Evolutionary conservation across 1,140 invertebrate species (phyloP).

Genomic region (Drosophila ohnishii): DNA sequence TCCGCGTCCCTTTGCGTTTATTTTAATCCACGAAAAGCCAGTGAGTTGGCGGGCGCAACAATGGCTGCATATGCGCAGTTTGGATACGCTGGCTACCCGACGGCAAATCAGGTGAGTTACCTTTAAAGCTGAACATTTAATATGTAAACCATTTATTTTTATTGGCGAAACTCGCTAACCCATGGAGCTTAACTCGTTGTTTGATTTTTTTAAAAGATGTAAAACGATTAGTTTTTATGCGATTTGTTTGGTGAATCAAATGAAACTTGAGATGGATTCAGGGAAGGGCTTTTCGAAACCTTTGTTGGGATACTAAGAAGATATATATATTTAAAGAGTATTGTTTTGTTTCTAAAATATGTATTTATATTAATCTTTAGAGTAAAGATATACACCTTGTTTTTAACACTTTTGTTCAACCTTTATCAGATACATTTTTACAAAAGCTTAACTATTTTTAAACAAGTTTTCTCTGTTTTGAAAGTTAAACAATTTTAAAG

Average conservation of each 20-base stretch:
- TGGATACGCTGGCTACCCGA: conserved; percentile 81
- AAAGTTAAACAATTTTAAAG: neutral
- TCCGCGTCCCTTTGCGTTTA: conserved; percentile 37
- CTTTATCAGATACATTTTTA: too few relatives aligned
- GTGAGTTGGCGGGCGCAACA: conserved; percentile 53
- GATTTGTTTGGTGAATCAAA: conserved; percentile 2
- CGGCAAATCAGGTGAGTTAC: conserved; percentile 78
- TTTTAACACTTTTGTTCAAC: neutral
- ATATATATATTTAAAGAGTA: neutral
- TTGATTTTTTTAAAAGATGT: neutral
- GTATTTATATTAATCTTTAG: neutral
- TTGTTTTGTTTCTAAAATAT: neutral
- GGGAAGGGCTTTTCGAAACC: neutral
- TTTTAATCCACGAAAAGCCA: conserved; percentile 23
- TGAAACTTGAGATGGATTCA: neutral
- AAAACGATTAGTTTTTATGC: conserved; percentile 7
- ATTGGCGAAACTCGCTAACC: conserved; percentile 2
- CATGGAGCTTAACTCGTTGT: neutral
- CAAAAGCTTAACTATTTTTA: neutral
- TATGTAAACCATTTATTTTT: conserved; percentile 14
- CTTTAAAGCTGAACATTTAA: conserved; percentile 2
- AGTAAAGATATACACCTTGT: neutral
- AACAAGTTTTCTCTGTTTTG: neutral
- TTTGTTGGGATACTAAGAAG: too few relatives aligned
- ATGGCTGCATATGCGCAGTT: conserved; percentile 83